Base-by-base conservation (phyloP, 2,888 invertebrate species). In the Tipula vernalis region DNA sequence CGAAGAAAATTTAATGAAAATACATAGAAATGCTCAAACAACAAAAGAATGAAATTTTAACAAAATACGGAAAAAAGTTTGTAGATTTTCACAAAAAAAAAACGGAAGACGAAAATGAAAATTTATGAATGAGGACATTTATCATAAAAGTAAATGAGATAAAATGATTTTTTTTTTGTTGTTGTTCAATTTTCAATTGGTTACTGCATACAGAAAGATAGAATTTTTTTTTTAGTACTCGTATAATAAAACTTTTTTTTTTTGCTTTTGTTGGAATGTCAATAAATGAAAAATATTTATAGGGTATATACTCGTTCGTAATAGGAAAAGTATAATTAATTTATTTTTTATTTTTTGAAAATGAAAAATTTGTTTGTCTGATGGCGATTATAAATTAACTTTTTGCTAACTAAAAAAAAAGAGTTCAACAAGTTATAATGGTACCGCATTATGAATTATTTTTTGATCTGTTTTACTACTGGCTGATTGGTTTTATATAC, bases 51-150 rank as follows among this genome's bases (percentile, higher is more conserved):
- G 71, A 71, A 71, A 71, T 28, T 71, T 28, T 71, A 71, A 71
- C 71, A 51, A 51, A 51, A 51, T 15, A 51, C 51, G 71, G 28
- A 71, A 71, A 71, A 51, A 71, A 28, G 18, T 71, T 71, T 18
- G 28, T 28, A 71, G 28, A 71, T 71, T 71, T 71, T 2, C 28
- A 71, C 28, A 71, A 28, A 71, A 71, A 71, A 71, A 57, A 51
- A 51, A 51, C 47, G 71, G 71, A 71, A 28, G 71, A 28, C 28
- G 28, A 71, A 71, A 71, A 71, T 71, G 71, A 71, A 71, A 71
- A 71, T 71, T 71, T 71, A 71, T 71, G 71, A 71, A 71, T 71
- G 71, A 71, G 71, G 71, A 71, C 71, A 71, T 71, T 71, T 71
- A 71, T 71, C 71, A 71, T 71, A 28, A 71, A 71, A 71, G 71